Percentiles rank a stretch among this genome's conserved stretches.
phyloP scores from a whole-genome alignment of 2,888 invertebrate genomes.

The Macaria liturata region DNA sequence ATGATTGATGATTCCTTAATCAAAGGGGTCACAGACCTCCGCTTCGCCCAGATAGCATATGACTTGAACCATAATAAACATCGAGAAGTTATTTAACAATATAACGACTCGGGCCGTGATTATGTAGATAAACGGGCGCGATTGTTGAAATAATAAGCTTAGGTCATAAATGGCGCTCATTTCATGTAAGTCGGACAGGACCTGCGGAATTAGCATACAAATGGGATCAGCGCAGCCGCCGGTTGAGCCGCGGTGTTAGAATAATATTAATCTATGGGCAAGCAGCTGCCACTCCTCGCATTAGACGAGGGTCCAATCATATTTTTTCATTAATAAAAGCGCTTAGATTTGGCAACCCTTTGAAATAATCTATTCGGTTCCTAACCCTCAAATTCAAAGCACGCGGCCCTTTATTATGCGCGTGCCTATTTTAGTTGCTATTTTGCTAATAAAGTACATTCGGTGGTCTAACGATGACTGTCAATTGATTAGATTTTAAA shows the following conservation, averaged over 20 bases:
- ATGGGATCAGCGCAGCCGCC: slow-evolving; percentile 54
- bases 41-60: slow-evolving; percentile 54
- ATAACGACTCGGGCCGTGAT: slow-evolving; percentile 20
- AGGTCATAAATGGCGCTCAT: slow-evolving; percentile 33
- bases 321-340: slow-evolving; percentile 60
- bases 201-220: slow-evolving; percentile 56
- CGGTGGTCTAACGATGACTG: slow-evolving; percentile 13
- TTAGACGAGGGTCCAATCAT: slow-evolving; percentile 53
- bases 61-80: slow-evolving; percentile 62
- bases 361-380: slow-evolving; percentile 61
- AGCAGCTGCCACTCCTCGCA: slow-evolving; percentile 61
- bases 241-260: slow-evolving; percentile 59
- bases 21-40: slow-evolving; percentile 68
- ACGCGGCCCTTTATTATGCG: slow-evolving; percentile 45
- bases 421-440: slow-evolving; percentile 48
- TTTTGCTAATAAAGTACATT: slow-evolving; percentile 22
- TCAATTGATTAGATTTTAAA: slow-evolving; percentile 30
- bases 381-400: slow-evolving; percentile 61
- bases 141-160: slow-evolving; percentile 31
- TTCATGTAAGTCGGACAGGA: slow-evolving; percentile 30
- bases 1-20: slow-evolving; percentile 80
- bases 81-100: slow-evolving; percentile 44
- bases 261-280: slow-evolving; percentile 64
- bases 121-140: slow-evolving; percentile 23
- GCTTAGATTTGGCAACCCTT: slow-evolving; percentile 77